A percentile compares a stretch with the other conserved stretches of the same genome.
phyloP scores from a whole-genome alignment of 2,888 invertebrate species.

The Cylloceria caligata region DNA sequence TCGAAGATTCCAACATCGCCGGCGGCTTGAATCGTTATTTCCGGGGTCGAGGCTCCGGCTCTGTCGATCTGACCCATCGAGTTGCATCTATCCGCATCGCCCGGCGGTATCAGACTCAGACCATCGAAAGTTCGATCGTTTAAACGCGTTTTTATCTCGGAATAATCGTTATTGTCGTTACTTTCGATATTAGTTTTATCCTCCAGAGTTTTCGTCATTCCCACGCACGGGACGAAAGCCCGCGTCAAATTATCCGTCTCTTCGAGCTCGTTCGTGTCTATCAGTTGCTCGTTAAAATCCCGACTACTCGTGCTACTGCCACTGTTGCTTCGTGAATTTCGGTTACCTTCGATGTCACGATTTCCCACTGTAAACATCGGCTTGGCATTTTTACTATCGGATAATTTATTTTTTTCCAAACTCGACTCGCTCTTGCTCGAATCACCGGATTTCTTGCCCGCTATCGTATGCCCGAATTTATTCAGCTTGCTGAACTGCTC shows the following conservation, averaged over 20 bases:
- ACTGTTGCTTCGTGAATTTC: conserved; percentile 84
- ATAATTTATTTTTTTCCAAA: conserved; percentile 54
- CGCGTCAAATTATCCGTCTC: conserved; percentile 23
- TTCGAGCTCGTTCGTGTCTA: conserved; percentile 77
- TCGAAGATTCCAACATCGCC: conserved; percentile 69
- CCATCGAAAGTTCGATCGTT: conserved; percentile 62
- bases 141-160: conserved; percentile 20
- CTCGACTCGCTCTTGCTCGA: conserved; percentile 15
- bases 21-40: conserved; percentile 86
- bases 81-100: conserved; percentile 46
- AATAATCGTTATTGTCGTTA: conserved; percentile 55
- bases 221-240: conserved; percentile 88
- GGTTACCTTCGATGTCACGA: conserved; percentile 84
- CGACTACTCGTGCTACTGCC: conserved; percentile 86
- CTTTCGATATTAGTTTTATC: conserved; percentile 75
- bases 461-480: conserved; percentile 89
- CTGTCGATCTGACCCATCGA: conserved; percentile 64
- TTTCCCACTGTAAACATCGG: conserved; percentile 80
- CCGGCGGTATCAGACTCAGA: conserved; percentile 68
- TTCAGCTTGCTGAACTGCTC: conserved; percentile 95
- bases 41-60: conserved; percentile 86
- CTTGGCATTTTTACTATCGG: conserved; percentile 69
- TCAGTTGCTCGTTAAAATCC: conserved; percentile 80
- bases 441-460: conserved; percentile 81
- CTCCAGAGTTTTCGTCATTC: conserved; percentile 87